phyloP scores from a whole-genome alignment of 1,140 invertebrate species.

The Nebria ingens region DNA sequence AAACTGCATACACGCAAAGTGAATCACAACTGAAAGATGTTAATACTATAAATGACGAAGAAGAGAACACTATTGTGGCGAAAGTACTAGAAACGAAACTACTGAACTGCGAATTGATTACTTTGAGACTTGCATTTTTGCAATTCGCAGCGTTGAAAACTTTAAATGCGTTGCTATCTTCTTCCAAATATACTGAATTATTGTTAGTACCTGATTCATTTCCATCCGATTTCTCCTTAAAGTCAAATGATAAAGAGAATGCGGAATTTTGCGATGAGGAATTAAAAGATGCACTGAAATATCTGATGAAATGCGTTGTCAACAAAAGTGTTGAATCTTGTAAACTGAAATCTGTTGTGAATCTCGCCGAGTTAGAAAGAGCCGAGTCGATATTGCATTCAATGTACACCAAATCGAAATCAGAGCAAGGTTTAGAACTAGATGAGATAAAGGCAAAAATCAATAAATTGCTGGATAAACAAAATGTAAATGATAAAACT shows the following conservation, averaged over 20 bases:
- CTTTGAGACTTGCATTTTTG: constrained; percentile 38
- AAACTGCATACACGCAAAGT: constrained; percentile 18
- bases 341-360: constrained; percentile 35
- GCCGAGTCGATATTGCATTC: constrained; percentile 43
- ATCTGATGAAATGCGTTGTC: constrained; percentile 31
- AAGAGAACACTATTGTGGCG: constrained; percentile 15
- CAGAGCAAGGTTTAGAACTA: constrained; percentile 25
- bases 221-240: neutral
- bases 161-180: constrained; percentile 39
- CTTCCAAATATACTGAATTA: constrained; percentile 43
- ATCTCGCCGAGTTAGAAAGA: constrained; percentile 43
- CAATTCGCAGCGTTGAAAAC: constrained; percentile 49
- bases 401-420: constrained; percentile 34
- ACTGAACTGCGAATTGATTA: constrained; percentile 34
- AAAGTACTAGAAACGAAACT: constrained; percentile 30
- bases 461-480: neutral
- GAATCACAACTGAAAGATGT: constrained; percentile 13
- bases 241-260: neutral
- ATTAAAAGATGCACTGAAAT: constrained; percentile 18
- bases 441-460: constrained; percentile 10
- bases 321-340: constrained; percentile 39
- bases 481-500: neutral
- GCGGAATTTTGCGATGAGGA: neutral
- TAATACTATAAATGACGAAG: constrained; percentile 14
- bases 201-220: constrained; percentile 38